Evolutionary conservation across 2,888 invertebrate species (phyloP), one percentile per base, ranked within the genome.

Genomic region (Mesoligia furuncula): DNA sequence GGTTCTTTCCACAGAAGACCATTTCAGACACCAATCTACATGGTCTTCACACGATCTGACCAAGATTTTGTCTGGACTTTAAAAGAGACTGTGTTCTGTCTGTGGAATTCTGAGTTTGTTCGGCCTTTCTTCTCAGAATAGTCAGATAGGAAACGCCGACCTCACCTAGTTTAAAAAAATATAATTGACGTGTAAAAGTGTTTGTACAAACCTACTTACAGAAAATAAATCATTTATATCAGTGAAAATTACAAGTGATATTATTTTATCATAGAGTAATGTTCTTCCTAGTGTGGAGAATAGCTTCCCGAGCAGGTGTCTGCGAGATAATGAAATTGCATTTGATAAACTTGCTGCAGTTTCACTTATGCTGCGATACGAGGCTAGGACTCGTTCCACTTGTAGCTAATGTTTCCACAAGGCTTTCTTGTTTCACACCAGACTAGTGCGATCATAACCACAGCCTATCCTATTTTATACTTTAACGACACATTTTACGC

Each of bases 241-340:
- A 66, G 62, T 69, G 84, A 80, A 77, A 73, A 80, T 76, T 69
- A 62, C 67, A 67, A 79, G 42, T 75, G 54, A 82, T 75, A 75
- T 72, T 75, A 76, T 77, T 87, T 87, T 86, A 84, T 83, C 83
- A 85, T 72, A 85, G 73, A 85, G 74, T 78, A 80, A 81, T 76
- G 68, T 84, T 81, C 80, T 85, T 83, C 80, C 83, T 81, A 68
- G 75, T 73, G 73, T 75, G 72, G 76, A 79, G 76, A 87, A 90
- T 90, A 83, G 85, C 73, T 85, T 81, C 85, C 81, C 84, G 80
- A 71, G 90, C 93, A 92, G 92, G 92, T 93, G 92, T 92, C 93
- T 87, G 90, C 87, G 87, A 91, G 92, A 95, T 95, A 95, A 95
- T 95, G 93, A 95, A 95, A 95, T 93, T 93, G 94, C 94, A 93